These are phyloP conservation scores for Diplosoma virens DNA, from an alignment of 23 tunicate genomes.

Conservation along the genomic window DNA sequence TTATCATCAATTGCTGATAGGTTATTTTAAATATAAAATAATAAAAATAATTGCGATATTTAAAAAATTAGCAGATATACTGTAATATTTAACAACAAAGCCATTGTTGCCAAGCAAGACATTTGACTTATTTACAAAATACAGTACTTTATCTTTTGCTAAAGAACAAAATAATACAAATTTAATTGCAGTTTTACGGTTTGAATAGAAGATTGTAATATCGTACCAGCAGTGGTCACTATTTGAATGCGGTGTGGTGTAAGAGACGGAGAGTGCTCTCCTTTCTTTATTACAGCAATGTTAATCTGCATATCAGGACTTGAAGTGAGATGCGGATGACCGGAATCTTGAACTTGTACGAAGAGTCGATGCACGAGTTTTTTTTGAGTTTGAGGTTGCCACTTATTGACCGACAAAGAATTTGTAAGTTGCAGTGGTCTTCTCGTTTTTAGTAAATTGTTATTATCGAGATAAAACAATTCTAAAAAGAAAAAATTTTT, in stretches of 20 bases:
- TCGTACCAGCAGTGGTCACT: neutral
- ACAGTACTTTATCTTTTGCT: too few relatives aligned
- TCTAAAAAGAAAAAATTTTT: conserved; percentile 13
- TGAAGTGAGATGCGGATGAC: conserved; percentile 18
- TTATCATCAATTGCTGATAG: neutral
- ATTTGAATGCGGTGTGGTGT: conserved; percentile 41
- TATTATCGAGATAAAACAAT: conserved; percentile 40
- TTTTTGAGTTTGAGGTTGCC: neutral
- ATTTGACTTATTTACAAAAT: too few relatives aligned
- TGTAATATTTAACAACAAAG: too few relatives aligned
- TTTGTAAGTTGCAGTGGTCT: conserved; percentile 26
- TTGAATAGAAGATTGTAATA: neutral
- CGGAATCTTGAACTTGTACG: conserved; percentile 40
- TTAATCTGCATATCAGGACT: conserved; percentile 21
- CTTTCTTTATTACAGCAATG: conserved; percentile 52
- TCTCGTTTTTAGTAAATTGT: conserved; percentile 28
- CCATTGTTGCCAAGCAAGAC: too few relatives aligned
- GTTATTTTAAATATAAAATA: neutral
- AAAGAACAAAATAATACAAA: too few relatives aligned
- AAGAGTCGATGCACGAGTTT: conserved; percentile 13
- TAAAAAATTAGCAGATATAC: neutral
- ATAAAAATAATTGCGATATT: neutral
- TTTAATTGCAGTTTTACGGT: too few relatives aligned
- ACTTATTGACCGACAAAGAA: too few relatives aligned
- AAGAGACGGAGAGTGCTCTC: conserved; percentile 35